These are phyloP conservation scores for Malacoctenus gilli DNA, from an alignment of 2,797 vertebrate genomes.

Conservation along the genomic window DNA sequence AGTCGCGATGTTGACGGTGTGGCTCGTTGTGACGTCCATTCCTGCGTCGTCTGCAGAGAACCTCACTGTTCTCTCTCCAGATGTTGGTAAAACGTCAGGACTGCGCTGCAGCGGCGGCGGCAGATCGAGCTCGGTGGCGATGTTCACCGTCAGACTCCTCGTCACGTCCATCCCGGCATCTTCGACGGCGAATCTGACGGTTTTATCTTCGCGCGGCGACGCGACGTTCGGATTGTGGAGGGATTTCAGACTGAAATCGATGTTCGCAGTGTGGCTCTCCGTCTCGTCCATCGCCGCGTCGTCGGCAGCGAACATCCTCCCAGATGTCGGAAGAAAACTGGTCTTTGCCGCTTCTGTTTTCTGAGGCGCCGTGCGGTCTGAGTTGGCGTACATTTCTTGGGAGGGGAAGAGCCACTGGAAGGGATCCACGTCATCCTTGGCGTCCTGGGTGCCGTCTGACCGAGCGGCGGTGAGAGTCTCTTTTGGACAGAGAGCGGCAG, in stretches of 20 bases:
- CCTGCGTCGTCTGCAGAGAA: too few species aligned
- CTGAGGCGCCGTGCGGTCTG: constrained; percentile 40
- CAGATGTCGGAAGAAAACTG: constrained; percentile 24
- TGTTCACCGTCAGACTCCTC: too few species aligned
- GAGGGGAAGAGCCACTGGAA: constrained; percentile 60
- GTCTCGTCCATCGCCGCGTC: constrained; percentile 90
- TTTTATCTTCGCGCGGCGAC: too few species aligned
- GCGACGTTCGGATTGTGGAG: too few species aligned
- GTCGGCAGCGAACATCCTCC: constrained; percentile 78
- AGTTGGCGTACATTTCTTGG: constrained; percentile 47
- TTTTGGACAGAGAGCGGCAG: constrained; percentile 29
- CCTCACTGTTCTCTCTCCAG: too few species aligned
- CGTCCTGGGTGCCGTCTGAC: constrained; percentile 22
- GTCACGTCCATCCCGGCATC: too few species aligned
- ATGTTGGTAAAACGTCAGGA: constrained; percentile 41
- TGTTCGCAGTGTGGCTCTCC: constrained; percentile 83
- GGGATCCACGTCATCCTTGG: constrained; percentile 39
- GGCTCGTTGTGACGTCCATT: too few species aligned
- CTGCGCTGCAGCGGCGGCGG: too few species aligned
- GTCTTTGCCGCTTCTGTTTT: constrained; percentile 73
- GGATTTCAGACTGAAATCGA: constrained; percentile 61
- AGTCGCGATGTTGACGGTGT: too few species aligned
- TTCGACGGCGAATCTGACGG: too few species aligned
- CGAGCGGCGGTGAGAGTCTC: constrained; percentile 51
- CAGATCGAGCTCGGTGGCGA: too few species aligned